phyloP scores from a whole-genome alignment of 2,797 vertebrate genomes.

The Sebastes cheni region DNA sequence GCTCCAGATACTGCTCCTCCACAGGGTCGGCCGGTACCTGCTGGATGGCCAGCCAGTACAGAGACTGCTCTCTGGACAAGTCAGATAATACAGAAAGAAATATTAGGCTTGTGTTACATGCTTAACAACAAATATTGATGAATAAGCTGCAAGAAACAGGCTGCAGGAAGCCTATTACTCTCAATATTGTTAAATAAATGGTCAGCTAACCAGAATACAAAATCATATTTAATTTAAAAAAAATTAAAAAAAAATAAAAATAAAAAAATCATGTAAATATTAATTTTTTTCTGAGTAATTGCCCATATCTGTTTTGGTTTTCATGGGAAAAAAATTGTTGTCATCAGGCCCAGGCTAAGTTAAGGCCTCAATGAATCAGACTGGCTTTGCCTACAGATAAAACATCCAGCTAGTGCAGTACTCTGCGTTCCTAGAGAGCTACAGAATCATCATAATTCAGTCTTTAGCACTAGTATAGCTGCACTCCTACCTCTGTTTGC shows the following conservation, averaged over 20 bases:
- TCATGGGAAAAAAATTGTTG: too few relatives aligned
- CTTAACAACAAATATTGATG: not conserved
- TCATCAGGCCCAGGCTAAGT: not conserved
- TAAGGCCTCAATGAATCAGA: not conserved
- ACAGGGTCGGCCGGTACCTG: constrained; percentile 98
- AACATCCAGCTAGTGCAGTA: not conserved
- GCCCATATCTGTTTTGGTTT: not conserved
- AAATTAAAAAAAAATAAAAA: not conserved
- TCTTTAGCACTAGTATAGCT: not conserved
- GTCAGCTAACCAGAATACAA: not conserved
- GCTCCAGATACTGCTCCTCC: constrained; percentile 96
- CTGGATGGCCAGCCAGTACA: constrained; percentile 99
- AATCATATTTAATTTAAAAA: too few relatives aligned
- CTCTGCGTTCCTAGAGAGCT: not conserved
- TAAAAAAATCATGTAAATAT: not conserved
- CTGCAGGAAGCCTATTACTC: not conserved
- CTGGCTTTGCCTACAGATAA: not conserved
- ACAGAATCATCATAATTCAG: not conserved
- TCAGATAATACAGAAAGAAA: not conserved
- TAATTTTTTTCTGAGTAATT: not conserved
- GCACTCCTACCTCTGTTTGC: constrained; percentile 91
- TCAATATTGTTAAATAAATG: not conserved
- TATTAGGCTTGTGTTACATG: not conserved
- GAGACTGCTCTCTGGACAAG: constrained; percentile 91
- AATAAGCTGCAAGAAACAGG: not conserved